phyloP scores from a whole-genome alignment of 1,140 invertebrate genomes.

The Scaptomyza montana region DNA sequence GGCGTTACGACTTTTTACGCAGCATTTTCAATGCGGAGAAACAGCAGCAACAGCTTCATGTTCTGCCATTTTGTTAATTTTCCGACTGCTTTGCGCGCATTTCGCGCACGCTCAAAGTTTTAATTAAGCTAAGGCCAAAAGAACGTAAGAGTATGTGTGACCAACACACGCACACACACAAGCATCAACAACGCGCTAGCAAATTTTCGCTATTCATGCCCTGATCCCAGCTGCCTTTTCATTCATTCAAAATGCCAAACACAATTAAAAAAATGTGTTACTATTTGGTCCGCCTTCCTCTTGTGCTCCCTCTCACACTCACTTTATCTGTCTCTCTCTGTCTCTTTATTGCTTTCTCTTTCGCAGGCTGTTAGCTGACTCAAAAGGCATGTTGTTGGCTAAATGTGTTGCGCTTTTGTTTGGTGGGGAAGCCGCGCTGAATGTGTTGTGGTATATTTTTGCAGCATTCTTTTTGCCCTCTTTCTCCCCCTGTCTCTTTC shows the following conservation, averaged over 20 bases:
- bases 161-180: background rate
- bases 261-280: slow-evolving; percentile 76
- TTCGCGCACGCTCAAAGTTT: slow-evolving; percentile 66
- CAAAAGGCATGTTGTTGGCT: slow-evolving; percentile 21
- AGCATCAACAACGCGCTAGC: slow-evolving; percentile 29
- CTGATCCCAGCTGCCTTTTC: slow-evolving; percentile 34
- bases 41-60: slow-evolving; percentile 4
- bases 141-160: slow-evolving; percentile 14
- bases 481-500: background rate
- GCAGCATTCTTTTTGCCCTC: slow-evolving; percentile 19
- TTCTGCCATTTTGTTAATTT: slow-evolving; percentile 71
- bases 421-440: slow-evolving; percentile 28
- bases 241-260: slow-evolving; percentile 65
- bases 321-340: slow-evolving; percentile 1
- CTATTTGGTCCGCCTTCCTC: slow-evolving; percentile 47
- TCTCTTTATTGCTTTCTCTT: background rate
- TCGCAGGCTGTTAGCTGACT: slow-evolving; percentile 6
- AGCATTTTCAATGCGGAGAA: slow-evolving; percentile 56
- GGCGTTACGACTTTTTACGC: slow-evolving; percentile 53
- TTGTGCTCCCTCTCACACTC: background rate
- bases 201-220: slow-evolving; percentile 48
- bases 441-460: slow-evolving; percentile 54
- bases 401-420: slow-evolving; percentile 72
- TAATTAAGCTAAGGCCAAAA: slow-evolving; percentile 68
- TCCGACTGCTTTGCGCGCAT: slow-evolving; percentile 69